These are phyloP conservation scores for Thunnus albacares DNA, from an alignment of 2,797 vertebrate genomes.

Conservation along the genomic window DNA sequence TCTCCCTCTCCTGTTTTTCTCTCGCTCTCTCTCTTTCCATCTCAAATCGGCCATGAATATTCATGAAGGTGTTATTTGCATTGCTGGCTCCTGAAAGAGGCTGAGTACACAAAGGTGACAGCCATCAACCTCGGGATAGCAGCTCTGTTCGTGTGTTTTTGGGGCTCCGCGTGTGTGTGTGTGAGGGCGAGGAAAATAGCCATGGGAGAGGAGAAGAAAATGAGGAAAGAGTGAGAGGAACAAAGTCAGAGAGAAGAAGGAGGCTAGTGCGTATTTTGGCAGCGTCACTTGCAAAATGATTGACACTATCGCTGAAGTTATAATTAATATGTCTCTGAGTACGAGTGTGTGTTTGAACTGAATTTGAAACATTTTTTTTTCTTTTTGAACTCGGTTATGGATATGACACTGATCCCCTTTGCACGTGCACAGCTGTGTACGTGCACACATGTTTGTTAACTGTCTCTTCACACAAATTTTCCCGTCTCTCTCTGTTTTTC, in stretches of 20 bases:
- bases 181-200: constrained; percentile 55
- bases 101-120: constrained; percentile 82
- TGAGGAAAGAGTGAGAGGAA: constrained; percentile 30
- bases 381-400: constrained; percentile 35
- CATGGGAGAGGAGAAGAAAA: constrained; percentile 41
- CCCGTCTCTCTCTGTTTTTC: constrained; percentile 15
- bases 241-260: constrained; percentile 2
- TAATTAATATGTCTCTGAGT: constrained; percentile 50
- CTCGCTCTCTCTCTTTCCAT: constrained; percentile 36
- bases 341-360: constrained; percentile 20
- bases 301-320: constrained; percentile 50
- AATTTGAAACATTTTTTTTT: constrained; percentile 34
- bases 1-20: constrained; percentile 28
- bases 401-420: constrained; percentile 57
- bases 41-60: constrained; percentile 73
- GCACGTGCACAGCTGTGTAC: constrained; percentile 5
- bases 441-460: constrained; percentile 4
- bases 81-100: constrained; percentile 78
- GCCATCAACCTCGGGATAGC: constrained; percentile 76
- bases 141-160: constrained; percentile 67
- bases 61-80: constrained; percentile 78
- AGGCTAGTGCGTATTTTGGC: constrained; percentile 20
- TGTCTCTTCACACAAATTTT: constrained; percentile 25
- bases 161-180: constrained; percentile 34
- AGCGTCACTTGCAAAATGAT: constrained; percentile 40